Evolutionary conservation across 2,888 invertebrate species (phyloP).

Genomic region (Monoplex corrugatus): DNA sequence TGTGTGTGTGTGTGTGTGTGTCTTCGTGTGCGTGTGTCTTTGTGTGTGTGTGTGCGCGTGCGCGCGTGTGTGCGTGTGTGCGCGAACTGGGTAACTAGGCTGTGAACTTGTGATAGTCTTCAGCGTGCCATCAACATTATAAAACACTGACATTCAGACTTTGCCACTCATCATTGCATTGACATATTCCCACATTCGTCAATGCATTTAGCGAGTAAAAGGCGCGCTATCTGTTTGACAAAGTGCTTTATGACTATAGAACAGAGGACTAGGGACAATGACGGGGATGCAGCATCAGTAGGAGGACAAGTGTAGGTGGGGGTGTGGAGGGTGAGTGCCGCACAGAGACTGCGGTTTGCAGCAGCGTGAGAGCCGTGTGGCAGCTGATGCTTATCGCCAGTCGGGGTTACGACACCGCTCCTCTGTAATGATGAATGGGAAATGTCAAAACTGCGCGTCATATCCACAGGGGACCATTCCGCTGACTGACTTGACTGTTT

Average conservation of each 20-base stretch:
- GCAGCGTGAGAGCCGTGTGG: conserved; percentile 31
- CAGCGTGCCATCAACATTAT: not conserved
- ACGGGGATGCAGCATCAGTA: too few species aligned
- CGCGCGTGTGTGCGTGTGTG: not conserved
- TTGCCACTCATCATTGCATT: not conserved
- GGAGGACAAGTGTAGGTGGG: too few species aligned
- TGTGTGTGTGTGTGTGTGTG: not conserved
- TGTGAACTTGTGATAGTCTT: not conserved
- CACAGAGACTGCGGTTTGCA: not conserved
- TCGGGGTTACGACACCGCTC: conserved; percentile 34
- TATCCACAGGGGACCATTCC: not conserved
- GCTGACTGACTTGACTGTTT: conserved; percentile 14
- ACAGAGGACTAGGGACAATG: too few species aligned
- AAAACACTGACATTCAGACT: not conserved
- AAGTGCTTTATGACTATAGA: too few species aligned
- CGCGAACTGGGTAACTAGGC: not conserved
- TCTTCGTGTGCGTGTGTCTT: not conserved
- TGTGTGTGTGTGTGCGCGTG: not conserved
- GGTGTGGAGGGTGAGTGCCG: too few species aligned
- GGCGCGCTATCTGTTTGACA: too few species aligned
- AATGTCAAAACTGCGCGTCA: conserved; percentile 44
- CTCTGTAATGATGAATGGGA: conserved; percentile 44
- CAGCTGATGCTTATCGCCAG: conserved; percentile 15
- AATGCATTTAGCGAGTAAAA: too few species aligned
- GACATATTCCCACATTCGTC: conserved; percentile 1